These are phyloP conservation scores for Ammodytes marinus DNA, from an alignment of 2,113 vertebrate species.

Conservation along the genomic window DNA sequence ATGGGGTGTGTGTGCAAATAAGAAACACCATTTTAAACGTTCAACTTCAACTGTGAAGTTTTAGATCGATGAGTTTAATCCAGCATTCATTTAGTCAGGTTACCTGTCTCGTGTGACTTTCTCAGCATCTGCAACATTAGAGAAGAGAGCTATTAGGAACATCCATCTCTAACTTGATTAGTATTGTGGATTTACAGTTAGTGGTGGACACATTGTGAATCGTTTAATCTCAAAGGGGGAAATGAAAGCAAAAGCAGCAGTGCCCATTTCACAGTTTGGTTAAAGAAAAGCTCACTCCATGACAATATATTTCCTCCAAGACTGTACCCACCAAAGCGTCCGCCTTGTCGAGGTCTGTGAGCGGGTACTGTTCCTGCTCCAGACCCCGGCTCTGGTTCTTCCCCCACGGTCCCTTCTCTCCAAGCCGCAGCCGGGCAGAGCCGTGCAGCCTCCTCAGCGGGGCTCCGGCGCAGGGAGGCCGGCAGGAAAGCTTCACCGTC, in stretches of 20 bases:
- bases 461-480: constrained; percentile 23
- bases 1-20: too few species aligned
- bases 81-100: neutral
- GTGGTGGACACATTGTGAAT: neutral
- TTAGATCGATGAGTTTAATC: neutral
- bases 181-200: neutral
- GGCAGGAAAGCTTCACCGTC: constrained; percentile 27
- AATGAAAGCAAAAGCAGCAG: constrained; percentile 23
- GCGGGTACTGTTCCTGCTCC: constrained; percentile 73
- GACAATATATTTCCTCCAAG: neutral
- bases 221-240: too few species aligned
- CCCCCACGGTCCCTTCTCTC: constrained; percentile 76
- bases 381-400: constrained; percentile 69
- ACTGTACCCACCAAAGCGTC: constrained; percentile 82
- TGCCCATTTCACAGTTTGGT: neutral
- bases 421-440: constrained; percentile 51
- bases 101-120: constrained; percentile 88
- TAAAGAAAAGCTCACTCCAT: neutral
- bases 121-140: constrained; percentile 82
- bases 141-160: neutral
- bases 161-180: neutral
- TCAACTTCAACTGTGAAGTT: too few species aligned
- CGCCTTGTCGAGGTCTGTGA: constrained; percentile 85
- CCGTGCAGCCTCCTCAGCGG: constrained; percentile 69
- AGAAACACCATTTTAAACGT: too few species aligned